phyloP scores from a whole-genome alignment of 2,797 vertebrate species.

The Macropodus opercularis region DNA sequence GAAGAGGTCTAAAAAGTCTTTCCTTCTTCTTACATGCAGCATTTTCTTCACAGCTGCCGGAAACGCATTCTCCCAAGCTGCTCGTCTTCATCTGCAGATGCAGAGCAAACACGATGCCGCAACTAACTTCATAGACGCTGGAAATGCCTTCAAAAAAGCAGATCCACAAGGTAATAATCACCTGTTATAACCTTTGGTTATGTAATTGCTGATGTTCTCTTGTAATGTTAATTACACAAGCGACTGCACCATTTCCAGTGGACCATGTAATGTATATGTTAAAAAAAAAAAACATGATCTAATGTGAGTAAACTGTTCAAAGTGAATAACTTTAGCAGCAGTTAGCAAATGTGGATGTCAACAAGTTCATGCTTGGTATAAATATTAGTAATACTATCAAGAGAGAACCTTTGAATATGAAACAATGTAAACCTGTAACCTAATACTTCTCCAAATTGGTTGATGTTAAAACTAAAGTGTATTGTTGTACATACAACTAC shows the following conservation, averaged over 20 bases:
- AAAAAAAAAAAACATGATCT: background rate
- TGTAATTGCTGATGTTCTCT: background rate
- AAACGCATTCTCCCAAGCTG: constrained; percentile 92
- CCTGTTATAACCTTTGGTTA: background rate
- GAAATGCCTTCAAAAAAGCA: constrained; percentile 95
- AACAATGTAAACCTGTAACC: background rate
- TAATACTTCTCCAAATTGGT: background rate
- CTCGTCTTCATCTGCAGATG: constrained; percentile 90
- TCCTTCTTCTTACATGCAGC: background rate
- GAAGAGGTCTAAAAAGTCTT: background rate
- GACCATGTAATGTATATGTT: background rate
- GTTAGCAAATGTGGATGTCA: background rate
- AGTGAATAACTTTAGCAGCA: background rate
- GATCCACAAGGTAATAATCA: constrained; percentile 88
- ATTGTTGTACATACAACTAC: background rate
- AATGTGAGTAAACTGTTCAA: background rate
- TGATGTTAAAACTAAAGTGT: background rate
- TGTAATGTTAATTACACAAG: constrained; percentile 1
- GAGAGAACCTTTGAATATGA: background rate
- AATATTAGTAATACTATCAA: too few species aligned
- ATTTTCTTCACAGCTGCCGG: constrained; percentile 84
- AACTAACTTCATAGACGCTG: constrained; percentile 91
- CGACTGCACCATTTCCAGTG: background rate
- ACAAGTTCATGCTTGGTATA: background rate
- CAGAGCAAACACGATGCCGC: constrained; percentile 96